These are phyloP conservation scores for Xyliphius kryptos DNA, from an alignment of 2,113 vertebrate genomes.

Conservation along the genomic window DNA sequence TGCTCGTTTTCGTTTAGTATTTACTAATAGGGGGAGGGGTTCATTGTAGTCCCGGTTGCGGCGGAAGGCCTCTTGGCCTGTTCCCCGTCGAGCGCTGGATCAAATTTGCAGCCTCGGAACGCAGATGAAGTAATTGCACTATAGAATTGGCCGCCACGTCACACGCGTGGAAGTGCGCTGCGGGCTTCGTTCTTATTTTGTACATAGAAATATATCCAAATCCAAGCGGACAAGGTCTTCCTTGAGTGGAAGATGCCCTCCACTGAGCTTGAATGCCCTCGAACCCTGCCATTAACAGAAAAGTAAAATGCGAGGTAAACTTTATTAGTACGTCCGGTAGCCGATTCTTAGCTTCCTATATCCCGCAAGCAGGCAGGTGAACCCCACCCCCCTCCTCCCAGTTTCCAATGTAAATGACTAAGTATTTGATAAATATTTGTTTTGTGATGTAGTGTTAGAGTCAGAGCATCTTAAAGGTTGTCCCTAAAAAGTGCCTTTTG, in stretches of 20 bases:
- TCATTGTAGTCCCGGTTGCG: constrained; percentile 60
- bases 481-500: constrained; percentile 78
- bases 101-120: no score
- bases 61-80: constrained; percentile 62
- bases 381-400: constrained; percentile 38
- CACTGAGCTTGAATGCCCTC: constrained; percentile 10
- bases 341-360: constrained; percentile 41
- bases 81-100: no score
- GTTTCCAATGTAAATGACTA: constrained; percentile 67
- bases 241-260: constrained; percentile 57
- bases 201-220: constrained; percentile 27
- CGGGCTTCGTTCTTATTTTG: constrained; percentile 16
- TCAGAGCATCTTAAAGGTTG: constrained; percentile 76
- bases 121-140: constrained; percentile 4
- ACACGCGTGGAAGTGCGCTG: not conserved
- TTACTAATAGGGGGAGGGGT: constrained; percentile 64
- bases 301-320: constrained; percentile 3
- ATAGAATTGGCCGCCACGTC: constrained; percentile 14
- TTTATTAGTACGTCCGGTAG: constrained; percentile 29
- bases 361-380: constrained; percentile 7
- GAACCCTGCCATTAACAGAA: constrained; percentile 10
- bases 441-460: constrained; percentile 75
- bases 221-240: constrained; percentile 53
- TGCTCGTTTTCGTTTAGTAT: constrained; percentile 72
- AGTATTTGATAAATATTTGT: constrained; percentile 60